phyloP scores from a whole-genome alignment of 2,888 invertebrate species.

The Ectemnius continuus region DNA sequence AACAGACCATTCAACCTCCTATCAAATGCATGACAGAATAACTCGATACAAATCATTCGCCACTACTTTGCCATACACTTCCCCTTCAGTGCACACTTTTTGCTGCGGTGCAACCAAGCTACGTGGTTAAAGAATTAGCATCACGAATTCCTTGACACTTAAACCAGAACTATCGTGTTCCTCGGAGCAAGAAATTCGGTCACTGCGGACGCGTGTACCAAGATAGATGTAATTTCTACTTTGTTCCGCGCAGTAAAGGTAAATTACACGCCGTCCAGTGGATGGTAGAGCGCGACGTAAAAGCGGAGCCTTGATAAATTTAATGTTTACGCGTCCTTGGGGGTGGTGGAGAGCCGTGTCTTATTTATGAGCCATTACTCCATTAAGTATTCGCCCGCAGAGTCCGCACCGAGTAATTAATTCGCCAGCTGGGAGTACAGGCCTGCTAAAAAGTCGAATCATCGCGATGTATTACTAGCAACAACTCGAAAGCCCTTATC shows the following conservation, averaged over 20 bases:
- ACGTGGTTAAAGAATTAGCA: no score
- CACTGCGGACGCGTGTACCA: not conserved
- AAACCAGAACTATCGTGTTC: no score
- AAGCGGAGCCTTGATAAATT: constrained; percentile 5
- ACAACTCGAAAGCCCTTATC: not conserved
- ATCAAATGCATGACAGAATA: not conserved
- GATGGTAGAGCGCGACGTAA: not conserved
- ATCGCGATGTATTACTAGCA: not conserved
- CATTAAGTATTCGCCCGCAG: not conserved
- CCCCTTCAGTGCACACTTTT: no score
- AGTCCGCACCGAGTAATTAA: constrained; percentile 27
- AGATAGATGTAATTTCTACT: not conserved
- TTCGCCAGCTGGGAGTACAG: constrained; percentile 10
- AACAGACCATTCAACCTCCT: not conserved
- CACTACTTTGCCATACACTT: no score
- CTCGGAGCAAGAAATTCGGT: not conserved
- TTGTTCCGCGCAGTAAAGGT: not conserved
- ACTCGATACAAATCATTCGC: no score
- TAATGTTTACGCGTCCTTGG: constrained; percentile 6
- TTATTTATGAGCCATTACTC: constrained; percentile 7
- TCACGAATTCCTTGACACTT: no score
- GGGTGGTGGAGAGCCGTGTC: constrained; percentile 1
- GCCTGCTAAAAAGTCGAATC: not conserved
- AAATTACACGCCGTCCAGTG: not conserved
- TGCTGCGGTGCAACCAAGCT: no score